Base-by-base conservation (phyloP, 1,140 invertebrate species). In the Apis cerana region DNA sequence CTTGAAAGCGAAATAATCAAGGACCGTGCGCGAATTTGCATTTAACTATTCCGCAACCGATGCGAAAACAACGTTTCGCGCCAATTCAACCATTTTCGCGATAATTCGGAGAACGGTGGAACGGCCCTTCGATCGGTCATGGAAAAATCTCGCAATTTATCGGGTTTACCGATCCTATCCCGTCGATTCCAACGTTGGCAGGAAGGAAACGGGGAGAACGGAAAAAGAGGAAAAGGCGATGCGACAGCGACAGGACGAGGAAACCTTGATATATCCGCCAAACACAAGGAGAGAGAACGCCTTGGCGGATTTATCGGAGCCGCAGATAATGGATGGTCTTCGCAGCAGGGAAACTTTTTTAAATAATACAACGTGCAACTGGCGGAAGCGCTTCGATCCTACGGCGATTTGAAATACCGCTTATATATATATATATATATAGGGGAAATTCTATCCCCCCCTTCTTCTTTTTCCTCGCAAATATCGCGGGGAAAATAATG, bases 191-290 rank as follows among this genome's bases (percentile, higher is more conserved):
- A 68, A 83, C 84, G 88, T 70, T 54, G 68, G 56, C n/a, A 43
- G 33, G 62, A 59, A 70, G 77, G 62, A 75, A 77, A 68, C 74
- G 80, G 85, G 43, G 52, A 70, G 70, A 33, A 33, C 78, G 82
- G 88, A 83, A 90, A 88, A 81, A 43, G 52, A 79, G 80, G 77
- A 69, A 77, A 78, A 75, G 72, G 69, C 64, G 77, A 72, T 33
- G 62, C 69, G 77, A 76, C 54, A 59, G 54, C 83, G 88, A 88
- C 87, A 86, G 83, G 86, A 75, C 65, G 80, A 85, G 84, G 87
- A 91, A 91, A 89, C 91, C 89, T 91, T 93, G 92, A 93, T 93
- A 93, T 91, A 93, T 93, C 92, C 91, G 88, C 92, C 92, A 93
- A 93, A 93, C 91, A 93, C 90, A 91, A 83, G 86, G 88, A 89